Percentiles rank a stretch among this genome's conserved stretches.
These are phyloP conservation scores for Drosophila kurseongensis DNA, from an alignment of 1,140 invertebrate species.

Conservation along the genomic window DNA sequence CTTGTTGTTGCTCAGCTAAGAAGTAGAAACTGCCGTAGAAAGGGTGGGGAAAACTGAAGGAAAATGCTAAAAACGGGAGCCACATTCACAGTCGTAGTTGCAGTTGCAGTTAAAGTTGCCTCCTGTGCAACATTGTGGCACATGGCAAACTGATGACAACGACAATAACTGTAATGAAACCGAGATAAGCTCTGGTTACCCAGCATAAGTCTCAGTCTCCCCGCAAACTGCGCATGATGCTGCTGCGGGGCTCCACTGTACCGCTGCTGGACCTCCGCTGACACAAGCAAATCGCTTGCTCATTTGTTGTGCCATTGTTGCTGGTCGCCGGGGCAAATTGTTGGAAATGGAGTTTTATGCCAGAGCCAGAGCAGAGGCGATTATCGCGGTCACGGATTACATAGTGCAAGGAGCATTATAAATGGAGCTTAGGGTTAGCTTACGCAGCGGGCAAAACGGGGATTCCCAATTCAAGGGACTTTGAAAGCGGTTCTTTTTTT, in stretches of 20 bases:
- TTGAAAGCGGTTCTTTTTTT: slow-evolving; percentile 4
- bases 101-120: slow-evolving; percentile 52
- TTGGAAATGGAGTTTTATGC: slow-evolving; percentile 52
- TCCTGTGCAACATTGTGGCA: slow-evolving; percentile 73
- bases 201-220: background rate
- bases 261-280: slow-evolving; percentile 21
- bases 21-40: slow-evolving; percentile 27
- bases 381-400: slow-evolving; percentile 51
- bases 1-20: slow-evolving; percentile 49
- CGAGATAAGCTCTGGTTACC: slow-evolving; percentile 65
- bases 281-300: slow-evolving; percentile 60
- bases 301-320: slow-evolving; percentile 73
- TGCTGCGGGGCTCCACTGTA: slow-evolving; percentile 34
- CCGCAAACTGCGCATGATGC: slow-evolving; percentile 5
- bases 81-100: slow-evolving; percentile 14
- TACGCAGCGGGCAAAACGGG: slow-evolving; percentile 25
- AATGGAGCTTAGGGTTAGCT: slow-evolving; percentile 37
- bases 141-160: slow-evolving; percentile 74
- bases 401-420: slow-evolving; percentile 47
- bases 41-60: slow-evolving; percentile 15
- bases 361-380: slow-evolving; percentile 53
- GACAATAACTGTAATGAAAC: slow-evolving; percentile 79
- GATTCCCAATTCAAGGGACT: background rate
- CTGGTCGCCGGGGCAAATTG: slow-evolving; percentile 52
- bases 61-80: background rate